phyloP scores from a whole-genome alignment of 2,888 invertebrate genomes.

The Sminthurides aquaticus region DNA sequence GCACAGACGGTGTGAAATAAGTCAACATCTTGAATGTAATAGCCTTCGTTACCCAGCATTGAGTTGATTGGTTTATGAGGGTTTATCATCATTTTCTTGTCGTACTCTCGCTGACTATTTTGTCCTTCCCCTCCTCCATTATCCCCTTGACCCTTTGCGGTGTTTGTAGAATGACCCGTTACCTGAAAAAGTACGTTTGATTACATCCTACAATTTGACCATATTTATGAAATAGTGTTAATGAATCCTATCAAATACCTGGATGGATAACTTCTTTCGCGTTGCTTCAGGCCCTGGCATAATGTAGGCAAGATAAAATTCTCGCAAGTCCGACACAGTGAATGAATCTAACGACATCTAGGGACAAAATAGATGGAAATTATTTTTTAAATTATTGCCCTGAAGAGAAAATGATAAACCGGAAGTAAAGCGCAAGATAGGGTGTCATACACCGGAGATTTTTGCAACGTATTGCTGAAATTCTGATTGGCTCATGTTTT shows the following conservation, averaged over 20 bases:
- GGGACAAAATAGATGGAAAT: neutral
- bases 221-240: too few species aligned
- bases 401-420: neutral
- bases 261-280: conserved; percentile 11
- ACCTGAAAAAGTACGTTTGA: neutral
- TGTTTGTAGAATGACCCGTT: neutral
- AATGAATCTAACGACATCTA: neutral
- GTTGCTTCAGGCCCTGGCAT: neutral
- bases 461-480: conserved; percentile 4
- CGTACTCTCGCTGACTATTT: neutral
- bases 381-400: neutral
- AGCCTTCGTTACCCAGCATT: neutral
- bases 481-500: conserved; percentile 5
- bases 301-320: conserved; percentile 5
- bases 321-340: neutral
- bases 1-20: neutral
- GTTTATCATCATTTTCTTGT: neutral
- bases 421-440: neutral
- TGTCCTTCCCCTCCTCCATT: neutral
- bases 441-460: conserved; percentile 9
- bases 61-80: neutral
- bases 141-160: neutral
- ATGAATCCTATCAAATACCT: too few species aligned
- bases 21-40: neutral
- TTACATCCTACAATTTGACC: neutral